Evolutionary conservation across 2,113 vertebrate species (phyloP).

Genomic region (Bagarius yarrelli): DNA sequence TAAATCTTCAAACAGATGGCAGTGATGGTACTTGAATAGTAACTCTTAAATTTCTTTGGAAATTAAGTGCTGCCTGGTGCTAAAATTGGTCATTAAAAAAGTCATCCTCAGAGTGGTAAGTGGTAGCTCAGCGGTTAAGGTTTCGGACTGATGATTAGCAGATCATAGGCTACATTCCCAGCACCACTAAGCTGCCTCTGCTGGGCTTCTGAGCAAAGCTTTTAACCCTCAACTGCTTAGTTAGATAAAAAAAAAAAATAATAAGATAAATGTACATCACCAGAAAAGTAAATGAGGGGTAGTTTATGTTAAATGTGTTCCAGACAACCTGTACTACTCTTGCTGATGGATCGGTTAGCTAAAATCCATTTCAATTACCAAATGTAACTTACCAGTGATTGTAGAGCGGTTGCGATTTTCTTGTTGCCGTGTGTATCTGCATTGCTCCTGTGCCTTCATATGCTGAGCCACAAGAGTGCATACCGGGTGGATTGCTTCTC

Average conservation of each 20-base stretch:
- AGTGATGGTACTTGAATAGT: neutral
- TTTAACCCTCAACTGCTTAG: no score
- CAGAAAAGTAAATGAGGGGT: no score
- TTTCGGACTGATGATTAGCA: no score
- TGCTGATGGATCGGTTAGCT: neutral
- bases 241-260: no score
- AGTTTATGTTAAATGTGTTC: neutral
- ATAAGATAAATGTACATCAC: neutral
- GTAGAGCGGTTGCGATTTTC: slow-evolving; percentile 57
- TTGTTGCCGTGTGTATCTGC: slow-evolving; percentile 53
- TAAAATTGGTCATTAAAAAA: neutral
- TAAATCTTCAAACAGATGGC: neutral
- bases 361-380: neutral
- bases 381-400: slow-evolving; percentile 50
- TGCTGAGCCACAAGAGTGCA: slow-evolving; percentile 68
- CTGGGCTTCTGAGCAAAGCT: no score
- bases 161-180: no score
- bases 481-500: slow-evolving; percentile 69
- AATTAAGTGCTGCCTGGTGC: neutral
- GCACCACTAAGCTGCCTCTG: no score
- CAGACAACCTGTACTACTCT: neutral
- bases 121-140: no score
- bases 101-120: neutral
- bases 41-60: no score
- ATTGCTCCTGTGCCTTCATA: slow-evolving; percentile 68